Conservation (phyloP, 1,140 invertebrate genomes). For the Lanistes nyassanus region DNA sequence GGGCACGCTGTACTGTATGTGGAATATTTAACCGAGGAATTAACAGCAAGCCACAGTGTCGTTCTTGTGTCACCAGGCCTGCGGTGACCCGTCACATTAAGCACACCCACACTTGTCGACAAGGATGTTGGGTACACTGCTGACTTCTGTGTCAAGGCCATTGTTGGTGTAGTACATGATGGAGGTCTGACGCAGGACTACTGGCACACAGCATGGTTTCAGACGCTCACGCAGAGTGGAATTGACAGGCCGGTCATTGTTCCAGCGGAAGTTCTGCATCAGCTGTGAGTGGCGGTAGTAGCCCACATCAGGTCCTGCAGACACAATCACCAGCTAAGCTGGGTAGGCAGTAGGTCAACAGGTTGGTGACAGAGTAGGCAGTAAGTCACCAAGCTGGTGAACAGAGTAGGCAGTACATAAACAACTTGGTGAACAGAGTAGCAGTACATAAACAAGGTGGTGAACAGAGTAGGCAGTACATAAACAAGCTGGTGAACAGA, state of each 20-base stretch:
- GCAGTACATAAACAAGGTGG: too few relatives aligned
- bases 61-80: too few relatives aligned
- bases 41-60: too few relatives aligned
- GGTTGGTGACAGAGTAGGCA: not conserved
- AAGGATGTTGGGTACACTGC: constrained; percentile 40
- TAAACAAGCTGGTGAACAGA: too few relatives aligned
- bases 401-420: too few relatives aligned
- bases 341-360: not conserved
- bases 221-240: constrained; percentile 17
- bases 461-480: too few relatives aligned
- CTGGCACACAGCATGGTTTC: constrained; percentile 44
- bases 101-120: constrained; percentile 43
- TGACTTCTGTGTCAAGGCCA: constrained; percentile 26
- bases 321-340: not conserved
- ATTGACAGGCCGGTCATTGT: constrained; percentile 5
- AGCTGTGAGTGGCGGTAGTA: not conserved
- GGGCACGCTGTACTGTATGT: too few relatives aligned
- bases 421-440: too few relatives aligned
- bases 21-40: too few relatives aligned
- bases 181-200: constrained; percentile 34
- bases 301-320: too few relatives aligned
- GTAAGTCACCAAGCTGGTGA: too few relatives aligned
- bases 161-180: constrained; percentile 40
- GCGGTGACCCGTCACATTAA: too few relatives aligned
- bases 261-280: not conserved